These are phyloP conservation scores for Stigmatopora argus DNA, from an alignment of 2,113 vertebrate genomes.

Conservation along the genomic window DNA sequence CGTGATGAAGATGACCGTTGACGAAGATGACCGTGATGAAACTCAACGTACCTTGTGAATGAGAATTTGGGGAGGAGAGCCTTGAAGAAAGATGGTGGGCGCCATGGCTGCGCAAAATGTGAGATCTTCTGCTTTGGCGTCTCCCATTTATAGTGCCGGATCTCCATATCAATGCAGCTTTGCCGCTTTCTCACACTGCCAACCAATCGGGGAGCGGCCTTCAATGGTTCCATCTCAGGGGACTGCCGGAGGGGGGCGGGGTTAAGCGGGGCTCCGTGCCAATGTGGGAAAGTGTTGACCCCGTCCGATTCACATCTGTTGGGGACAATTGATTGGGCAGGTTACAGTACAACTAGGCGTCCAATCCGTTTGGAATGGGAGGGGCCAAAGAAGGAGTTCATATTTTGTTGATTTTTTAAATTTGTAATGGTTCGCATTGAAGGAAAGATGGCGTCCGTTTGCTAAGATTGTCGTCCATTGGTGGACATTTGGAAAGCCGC, in stretches of 20 bases:
- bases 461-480: no score
- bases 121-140: constrained; percentile 47
- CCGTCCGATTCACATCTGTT: constrained; percentile 44
- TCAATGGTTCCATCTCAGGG: constrained; percentile 59
- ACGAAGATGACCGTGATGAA: no score
- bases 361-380: no score
- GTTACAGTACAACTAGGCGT: background rate
- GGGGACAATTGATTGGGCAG: constrained; percentile 47
- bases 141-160: constrained; percentile 65
- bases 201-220: constrained; percentile 61
- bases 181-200: constrained; percentile 67
- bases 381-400: background rate
- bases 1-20: no score
- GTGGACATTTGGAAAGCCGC: no score
- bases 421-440: no score
- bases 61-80: constrained; percentile 45
- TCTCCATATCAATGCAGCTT: constrained; percentile 72
- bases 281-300: constrained; percentile 71
- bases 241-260: constrained; percentile 28
- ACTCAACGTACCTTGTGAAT: constrained; percentile 58
- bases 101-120: constrained; percentile 57
- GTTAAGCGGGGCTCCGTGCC: constrained; percentile 49
- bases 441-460: no score
- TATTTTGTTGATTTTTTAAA: background rate
- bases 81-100: constrained; percentile 54